Base-by-base conservation (phyloP, 1,140 invertebrate species). In the Pinna nobilis region DNA sequence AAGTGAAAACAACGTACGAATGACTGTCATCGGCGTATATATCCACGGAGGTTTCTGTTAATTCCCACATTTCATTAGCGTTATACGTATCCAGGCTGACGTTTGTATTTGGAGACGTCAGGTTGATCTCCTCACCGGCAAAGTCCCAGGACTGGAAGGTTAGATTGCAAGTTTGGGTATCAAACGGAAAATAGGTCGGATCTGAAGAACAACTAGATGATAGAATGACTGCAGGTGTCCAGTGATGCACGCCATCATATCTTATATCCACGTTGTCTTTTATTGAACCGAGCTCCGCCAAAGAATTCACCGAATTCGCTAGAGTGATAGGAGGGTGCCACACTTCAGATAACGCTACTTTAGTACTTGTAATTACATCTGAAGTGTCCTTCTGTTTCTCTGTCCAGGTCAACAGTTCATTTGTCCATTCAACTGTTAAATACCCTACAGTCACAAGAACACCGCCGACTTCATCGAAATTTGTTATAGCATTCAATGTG, bases 281-380 rank as follows among this genome's bases (percentile, higher is more conserved):
- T 15, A 35, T 30, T 13, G 65, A 55, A 18, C 72, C 72, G 6
- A 74, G 35, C 2, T 33, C 72, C 7, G 57, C 51, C 3, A 74
- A 59, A n/a, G 55, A 28, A 28, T 59, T 64, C 2, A 74, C 59
- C 3, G 64, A 65, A 32, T 74, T 74, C 28, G 44, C 49, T 0
- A 68, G 57, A 32, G 47, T 61, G 18, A 74, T 61, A 1, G 72
- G 72, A 9, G 72, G 72, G 23, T 68, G 51, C 72, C 72, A 74
- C 2, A 74, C n/a, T 33, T 68, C 65, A n/a, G 59, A 32, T n/a
- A 60, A 13, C 0, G 69, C 59, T 20, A 71, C 64, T 50, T 63
- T 63, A 1, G 49, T 39, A 11, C 60, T 67, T 3, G 50, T 50
- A 35, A 69, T 74, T 13, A 23, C 25, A 53, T 60, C 65, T 2